A percentile compares a stretch with the other conserved stretches of the same genome.
Evolutionary conservation across 2,113 vertebrate genomes (phyloP).

Genomic region (Syngnathoides biaculeatus): DNA sequence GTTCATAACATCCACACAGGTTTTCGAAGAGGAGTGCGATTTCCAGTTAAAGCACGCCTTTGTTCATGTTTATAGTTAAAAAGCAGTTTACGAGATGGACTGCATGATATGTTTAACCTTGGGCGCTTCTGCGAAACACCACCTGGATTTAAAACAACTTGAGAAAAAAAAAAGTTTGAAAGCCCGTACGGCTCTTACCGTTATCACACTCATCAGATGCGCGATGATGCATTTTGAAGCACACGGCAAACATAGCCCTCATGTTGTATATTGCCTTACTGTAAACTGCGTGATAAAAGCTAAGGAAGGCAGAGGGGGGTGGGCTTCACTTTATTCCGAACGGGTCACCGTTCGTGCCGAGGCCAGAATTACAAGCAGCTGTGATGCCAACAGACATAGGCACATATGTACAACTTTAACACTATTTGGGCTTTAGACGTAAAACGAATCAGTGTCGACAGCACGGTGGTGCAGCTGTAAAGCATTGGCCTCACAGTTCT

Average conservation of each 20-base stretch:
- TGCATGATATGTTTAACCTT: background rate
- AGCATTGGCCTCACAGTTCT: no score
- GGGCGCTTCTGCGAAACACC: background rate
- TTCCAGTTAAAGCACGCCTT: slow-evolving; percentile 3
- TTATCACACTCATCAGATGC: slow-evolving; percentile 49
- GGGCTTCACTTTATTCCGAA: slow-evolving; percentile 59
- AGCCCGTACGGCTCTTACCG: slow-evolving; percentile 13
- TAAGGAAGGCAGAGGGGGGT: slow-evolving; percentile 31
- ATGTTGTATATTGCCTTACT: slow-evolving; percentile 57
- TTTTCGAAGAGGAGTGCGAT: background rate
- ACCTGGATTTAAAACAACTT: background rate
- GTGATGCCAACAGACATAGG: slow-evolving; percentile 39
- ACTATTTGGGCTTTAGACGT: background rate
- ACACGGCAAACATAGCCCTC: slow-evolving; percentile 23
- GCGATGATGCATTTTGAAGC: slow-evolving; percentile 28
- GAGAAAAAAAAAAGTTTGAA: slow-evolving; percentile 21
- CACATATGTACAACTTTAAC: slow-evolving; percentile 6
- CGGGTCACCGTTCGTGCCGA: slow-evolving; percentile 63
- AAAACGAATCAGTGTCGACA: background rate
- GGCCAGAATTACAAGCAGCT: slow-evolving; percentile 66
- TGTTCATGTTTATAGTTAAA: slow-evolving; percentile 1
- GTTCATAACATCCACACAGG: background rate
- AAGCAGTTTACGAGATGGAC: slow-evolving; percentile 4
- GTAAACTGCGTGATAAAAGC: slow-evolving; percentile 64
- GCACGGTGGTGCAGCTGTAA: no score